Conservation (phyloP, 2,113 vertebrate species). For the Bettongia penicillata region DNA sequence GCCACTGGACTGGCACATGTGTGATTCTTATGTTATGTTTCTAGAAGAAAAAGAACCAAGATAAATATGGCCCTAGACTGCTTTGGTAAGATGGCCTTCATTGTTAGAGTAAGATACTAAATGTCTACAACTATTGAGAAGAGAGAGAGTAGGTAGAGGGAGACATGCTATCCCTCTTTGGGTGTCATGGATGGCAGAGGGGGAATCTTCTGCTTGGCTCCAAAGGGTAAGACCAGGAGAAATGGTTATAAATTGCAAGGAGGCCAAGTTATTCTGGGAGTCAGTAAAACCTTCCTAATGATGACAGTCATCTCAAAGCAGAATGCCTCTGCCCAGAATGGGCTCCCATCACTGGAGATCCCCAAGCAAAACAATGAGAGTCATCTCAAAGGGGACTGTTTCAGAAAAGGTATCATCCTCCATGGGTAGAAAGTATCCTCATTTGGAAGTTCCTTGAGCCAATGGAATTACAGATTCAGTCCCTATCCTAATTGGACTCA, state of each 20-base stretch:
- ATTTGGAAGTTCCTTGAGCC: neutral
- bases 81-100: neutral
- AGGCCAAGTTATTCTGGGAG: neutral
- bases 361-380: no score
- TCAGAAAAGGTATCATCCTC: neutral
- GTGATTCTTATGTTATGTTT: slow-evolving; percentile 32
- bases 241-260: no score
- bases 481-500: neutral
- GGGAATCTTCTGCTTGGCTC: no score
- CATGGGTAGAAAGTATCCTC: neutral
- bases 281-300: neutral
- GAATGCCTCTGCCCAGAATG: no score
- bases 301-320: neutral
- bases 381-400: no score
- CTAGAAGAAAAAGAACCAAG: slow-evolving; percentile 45
- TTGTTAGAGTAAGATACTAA: slow-evolving; percentile 23
- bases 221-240: no score
- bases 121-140: slow-evolving; percentile 22
- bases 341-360: no score
- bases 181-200: no score
- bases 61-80: slow-evolving; percentile 27
- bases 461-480: neutral
- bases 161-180: no score
- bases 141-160: neutral
- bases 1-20: slow-evolving; percentile 2